A percentile compares a stretch with the other conserved stretches of the same genome.
Conservation (phyloP, 2,888 invertebrate species). For the Notocelia uddmanniana region DNA sequence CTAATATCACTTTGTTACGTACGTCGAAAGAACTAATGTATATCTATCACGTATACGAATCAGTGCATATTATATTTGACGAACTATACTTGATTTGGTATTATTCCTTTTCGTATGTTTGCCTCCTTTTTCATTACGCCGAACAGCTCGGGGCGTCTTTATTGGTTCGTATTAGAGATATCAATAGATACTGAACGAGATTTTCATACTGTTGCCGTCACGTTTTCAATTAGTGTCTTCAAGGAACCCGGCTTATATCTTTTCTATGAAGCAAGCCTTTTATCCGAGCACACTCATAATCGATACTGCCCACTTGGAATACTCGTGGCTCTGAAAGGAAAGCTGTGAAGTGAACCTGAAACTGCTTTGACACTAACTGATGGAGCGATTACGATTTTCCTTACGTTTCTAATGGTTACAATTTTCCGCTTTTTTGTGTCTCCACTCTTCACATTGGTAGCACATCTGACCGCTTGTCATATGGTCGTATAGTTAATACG, state of each 20-base stretch:
- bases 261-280: constrained; percentile 57
- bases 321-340: constrained; percentile 39
- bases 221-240: constrained; percentile 81
- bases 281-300: constrained; percentile 57
- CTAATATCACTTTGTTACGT: no score
- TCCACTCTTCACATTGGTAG: not conserved
- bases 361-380: constrained; percentile 33
- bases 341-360: constrained; percentile 34
- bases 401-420: not conserved
- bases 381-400: constrained; percentile 14
- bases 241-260: constrained; percentile 65
- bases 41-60: constrained; percentile 47
- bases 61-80: constrained; percentile 46
- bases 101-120: constrained; percentile 23
- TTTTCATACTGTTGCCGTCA: constrained; percentile 61
- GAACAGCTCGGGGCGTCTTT: constrained; percentile 19
- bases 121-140: constrained; percentile 13
- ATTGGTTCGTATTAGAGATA: constrained; percentile 28
- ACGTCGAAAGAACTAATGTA: not conserved
- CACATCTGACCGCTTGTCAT: not conserved
- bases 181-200: constrained; percentile 35
- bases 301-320: constrained; percentile 49
- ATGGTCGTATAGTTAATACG: not conserved
- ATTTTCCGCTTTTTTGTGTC: constrained; percentile 11
- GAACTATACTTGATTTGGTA: constrained; percentile 19